These are phyloP conservation scores for Agrotis segetum DNA, from an alignment of 2,888 invertebrate species.

Conservation along the genomic window DNA sequence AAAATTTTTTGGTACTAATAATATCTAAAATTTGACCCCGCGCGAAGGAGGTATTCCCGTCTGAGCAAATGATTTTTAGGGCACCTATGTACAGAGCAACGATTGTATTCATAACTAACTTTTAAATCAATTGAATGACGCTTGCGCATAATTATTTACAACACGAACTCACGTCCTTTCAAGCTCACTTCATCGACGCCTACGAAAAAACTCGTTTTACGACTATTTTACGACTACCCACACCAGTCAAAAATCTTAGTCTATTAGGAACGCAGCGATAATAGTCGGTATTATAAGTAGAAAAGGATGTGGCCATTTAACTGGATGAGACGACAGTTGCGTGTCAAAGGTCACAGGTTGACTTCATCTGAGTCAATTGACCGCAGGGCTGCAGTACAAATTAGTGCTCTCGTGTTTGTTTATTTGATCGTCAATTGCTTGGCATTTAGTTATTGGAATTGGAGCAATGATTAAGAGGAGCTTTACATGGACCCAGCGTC, in stretches of 20 bases:
- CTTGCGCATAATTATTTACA: too few relatives aligned
- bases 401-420: constrained; percentile 32
- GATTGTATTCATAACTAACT: too few relatives aligned
- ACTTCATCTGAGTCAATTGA: constrained; percentile 64
- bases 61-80: too few relatives aligned
- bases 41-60: too few relatives aligned
- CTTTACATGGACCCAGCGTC: too few relatives aligned
- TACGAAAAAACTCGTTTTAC: not conserved
- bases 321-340: constrained; percentile 66
- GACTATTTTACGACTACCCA: constrained; percentile 16
- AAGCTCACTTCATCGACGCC: not conserved
- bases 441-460: constrained; percentile 9
- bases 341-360: constrained; percentile 77
- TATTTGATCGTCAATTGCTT: constrained; percentile 20
- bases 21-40: too few relatives aligned
- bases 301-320: constrained; percentile 81
- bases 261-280: constrained; percentile 52
- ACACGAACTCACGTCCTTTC: not conserved
- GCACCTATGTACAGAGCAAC: too few relatives aligned
- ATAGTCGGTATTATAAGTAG: constrained; percentile 61
- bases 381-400: constrained; percentile 41
- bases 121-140: not conserved
- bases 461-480: not conserved
- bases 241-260: constrained; percentile 50
- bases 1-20: too few relatives aligned